Evolutionary conservation across 2,797 vertebrate genomes (phyloP).

Genomic region (Scleropages formosus): DNA sequence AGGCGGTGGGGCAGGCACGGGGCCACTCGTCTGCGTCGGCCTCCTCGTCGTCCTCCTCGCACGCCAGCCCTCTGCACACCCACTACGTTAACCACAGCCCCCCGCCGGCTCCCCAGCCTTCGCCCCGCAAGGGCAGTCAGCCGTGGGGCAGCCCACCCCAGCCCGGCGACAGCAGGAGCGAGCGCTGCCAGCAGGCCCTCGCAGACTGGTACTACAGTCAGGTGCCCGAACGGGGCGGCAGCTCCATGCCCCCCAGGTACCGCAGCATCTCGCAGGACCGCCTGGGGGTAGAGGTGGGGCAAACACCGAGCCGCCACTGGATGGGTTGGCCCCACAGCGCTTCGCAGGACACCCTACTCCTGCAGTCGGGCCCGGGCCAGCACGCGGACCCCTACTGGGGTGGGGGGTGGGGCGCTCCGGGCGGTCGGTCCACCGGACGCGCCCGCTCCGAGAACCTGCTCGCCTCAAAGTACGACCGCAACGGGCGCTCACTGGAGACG

Average conservation of each 20-base stretch:
- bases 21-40: slow-evolving; percentile 67
- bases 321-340: slow-evolving; percentile 84
- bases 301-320: slow-evolving; percentile 50
- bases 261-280: slow-evolving; percentile 31
- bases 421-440: slow-evolving; percentile 56
- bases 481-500: slow-evolving; percentile 80
- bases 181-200: slow-evolving; percentile 85
- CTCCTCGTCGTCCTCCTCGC: slow-evolving; percentile 65
- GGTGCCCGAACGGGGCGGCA: slow-evolving; percentile 65
- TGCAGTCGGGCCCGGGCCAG: slow-evolving; percentile 68
- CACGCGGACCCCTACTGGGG: slow-evolving; percentile 62
- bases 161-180: slow-evolving; percentile 57
- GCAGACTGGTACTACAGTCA: slow-evolving; percentile 89
- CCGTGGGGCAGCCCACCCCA: slow-evolving; percentile 51
- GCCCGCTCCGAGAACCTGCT: slow-evolving; percentile 84
- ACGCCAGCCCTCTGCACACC: slow-evolving; percentile 66
- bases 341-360: slow-evolving; percentile 87
- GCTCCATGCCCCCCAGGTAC: slow-evolving; percentile 48
- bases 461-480: slow-evolving; percentile 62
- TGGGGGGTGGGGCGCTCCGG: slow-evolving; percentile 50
- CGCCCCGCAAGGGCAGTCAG: slow-evolving; percentile 49
- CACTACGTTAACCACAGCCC: slow-evolving; percentile 65
- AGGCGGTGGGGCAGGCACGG: slow-evolving; percentile 64
- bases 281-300: slow-evolving; percentile 15
- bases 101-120: slow-evolving; percentile 43